Conservation (phyloP, 2,797 vertebrate genomes). For the Sphaeramia orbicularis region DNA sequence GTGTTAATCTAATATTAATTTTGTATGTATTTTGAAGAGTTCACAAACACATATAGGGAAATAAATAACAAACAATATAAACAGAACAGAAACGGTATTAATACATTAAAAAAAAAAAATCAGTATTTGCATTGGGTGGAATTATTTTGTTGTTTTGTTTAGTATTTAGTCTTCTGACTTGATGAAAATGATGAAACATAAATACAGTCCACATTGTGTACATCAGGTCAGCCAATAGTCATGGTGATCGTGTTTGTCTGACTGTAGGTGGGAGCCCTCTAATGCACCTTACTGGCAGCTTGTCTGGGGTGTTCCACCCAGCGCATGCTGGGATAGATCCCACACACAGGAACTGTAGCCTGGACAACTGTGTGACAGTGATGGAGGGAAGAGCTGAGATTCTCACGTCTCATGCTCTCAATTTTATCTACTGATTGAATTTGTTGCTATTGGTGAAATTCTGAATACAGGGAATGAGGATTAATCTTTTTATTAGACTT, state of each 20-base stretch:
- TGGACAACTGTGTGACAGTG: not conserved
- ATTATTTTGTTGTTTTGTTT: too few relatives aligned
- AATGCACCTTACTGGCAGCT: conserved; percentile 23
- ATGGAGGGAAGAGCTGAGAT: not conserved
- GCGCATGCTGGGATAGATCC: conserved; percentile 26
- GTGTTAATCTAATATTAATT: too few relatives aligned
- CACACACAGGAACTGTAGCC: not conserved
- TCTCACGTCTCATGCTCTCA: not conserved
- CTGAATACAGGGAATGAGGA: conserved; percentile 1
- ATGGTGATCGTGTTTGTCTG: conserved; percentile 13
- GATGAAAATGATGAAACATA: too few relatives aligned
- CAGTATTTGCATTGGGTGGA: too few relatives aligned
- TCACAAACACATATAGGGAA: too few relatives aligned
- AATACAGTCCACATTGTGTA: too few relatives aligned
- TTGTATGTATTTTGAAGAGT: too few relatives aligned
- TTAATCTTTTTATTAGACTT: not conserved
- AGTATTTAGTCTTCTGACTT: too few relatives aligned
- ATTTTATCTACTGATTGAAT: not conserved
- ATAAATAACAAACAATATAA: too few relatives aligned
- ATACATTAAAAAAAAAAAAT: too few relatives aligned
- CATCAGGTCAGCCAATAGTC: too few relatives aligned
- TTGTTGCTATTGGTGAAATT: not conserved
- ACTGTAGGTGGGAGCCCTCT: conserved; percentile 9
- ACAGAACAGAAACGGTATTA: too few relatives aligned
- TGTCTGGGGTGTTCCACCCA: conserved; percentile 2